Percentiles rank a stretch among this genome's conserved stretches.
phyloP scores from a whole-genome alignment of 2,797 vertebrate genomes.

The Sebastes matsubarae region DNA sequence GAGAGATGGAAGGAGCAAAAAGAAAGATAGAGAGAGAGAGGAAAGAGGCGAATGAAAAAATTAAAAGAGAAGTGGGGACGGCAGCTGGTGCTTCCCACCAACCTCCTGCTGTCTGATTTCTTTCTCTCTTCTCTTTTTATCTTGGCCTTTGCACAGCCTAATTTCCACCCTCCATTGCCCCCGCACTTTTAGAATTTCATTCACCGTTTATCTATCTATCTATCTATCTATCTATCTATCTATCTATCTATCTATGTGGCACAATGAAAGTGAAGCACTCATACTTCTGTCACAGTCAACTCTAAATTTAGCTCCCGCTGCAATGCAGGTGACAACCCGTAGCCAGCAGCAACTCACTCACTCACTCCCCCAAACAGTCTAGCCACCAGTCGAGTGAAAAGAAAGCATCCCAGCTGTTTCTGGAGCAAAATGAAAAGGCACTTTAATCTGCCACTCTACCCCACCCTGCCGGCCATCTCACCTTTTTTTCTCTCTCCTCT shows the following conservation, averaged over 20 bases:
- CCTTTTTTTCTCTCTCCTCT: background rate
- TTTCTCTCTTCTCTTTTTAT: slow-evolving; percentile 20
- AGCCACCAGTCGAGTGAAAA: slow-evolving; percentile 15
- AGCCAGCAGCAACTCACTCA: slow-evolving; percentile 5
- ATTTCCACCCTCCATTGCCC: slow-evolving; percentile 20
- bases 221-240: background rate
- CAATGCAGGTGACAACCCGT: slow-evolving; percentile 73
- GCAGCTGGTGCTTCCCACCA: slow-evolving; percentile 65
- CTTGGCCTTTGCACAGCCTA: slow-evolving; percentile 7
- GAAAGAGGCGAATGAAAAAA: slow-evolving; percentile 5
- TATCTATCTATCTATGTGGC: background rate
- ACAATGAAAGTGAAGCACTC: slow-evolving; percentile 37
- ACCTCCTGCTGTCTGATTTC: slow-evolving; percentile 64
- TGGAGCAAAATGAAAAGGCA: slow-evolving; percentile 42
- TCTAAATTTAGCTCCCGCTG: slow-evolving; percentile 74
- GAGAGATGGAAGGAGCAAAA: slow-evolving; percentile 19
- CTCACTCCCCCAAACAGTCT: background rate
- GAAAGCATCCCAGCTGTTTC: slow-evolving; percentile 39
- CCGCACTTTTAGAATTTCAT: background rate
- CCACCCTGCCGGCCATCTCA: background rate
- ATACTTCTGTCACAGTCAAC: slow-evolving; percentile 29
- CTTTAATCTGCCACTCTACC: slow-evolving; percentile 40
- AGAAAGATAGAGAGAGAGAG: background rate
- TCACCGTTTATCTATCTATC: background rate
- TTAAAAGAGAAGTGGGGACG: slow-evolving; percentile 25